phyloP scores from a whole-genome alignment of 2,888 invertebrate genomes.

The Malthinus seriepunctatus region DNA sequence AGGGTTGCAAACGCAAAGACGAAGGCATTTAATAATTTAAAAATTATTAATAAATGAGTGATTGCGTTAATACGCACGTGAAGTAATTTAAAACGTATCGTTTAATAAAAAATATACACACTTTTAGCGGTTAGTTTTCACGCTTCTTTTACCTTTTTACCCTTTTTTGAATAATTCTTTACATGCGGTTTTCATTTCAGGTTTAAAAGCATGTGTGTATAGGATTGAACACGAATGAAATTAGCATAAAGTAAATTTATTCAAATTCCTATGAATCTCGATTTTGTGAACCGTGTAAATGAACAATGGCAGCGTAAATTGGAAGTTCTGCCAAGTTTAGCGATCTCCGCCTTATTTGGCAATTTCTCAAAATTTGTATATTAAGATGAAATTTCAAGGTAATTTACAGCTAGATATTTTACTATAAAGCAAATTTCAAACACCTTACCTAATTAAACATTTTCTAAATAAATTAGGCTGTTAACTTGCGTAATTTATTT shows the following conservation, averaged over 20 bases:
- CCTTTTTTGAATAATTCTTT: conserved; percentile 22
- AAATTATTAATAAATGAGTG: background rate
- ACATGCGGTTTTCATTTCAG: conserved; percentile 19
- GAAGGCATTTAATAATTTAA: background rate
- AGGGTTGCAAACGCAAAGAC: background rate
- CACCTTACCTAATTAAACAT: no score
- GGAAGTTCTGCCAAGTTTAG: conserved; percentile 43
- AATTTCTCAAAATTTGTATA: conserved; percentile 23
- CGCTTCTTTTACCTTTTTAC: conserved; percentile 7
- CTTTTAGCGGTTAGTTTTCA: conserved; percentile 14
- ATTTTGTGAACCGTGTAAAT: conserved; percentile 40
- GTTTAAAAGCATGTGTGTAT: conserved; percentile 22
- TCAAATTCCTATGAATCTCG: conserved; percentile 44
- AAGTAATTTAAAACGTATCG: background rate
- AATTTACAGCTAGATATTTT: conserved; percentile 3
- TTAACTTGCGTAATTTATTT: no score
- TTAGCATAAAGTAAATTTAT: conserved; percentile 47
- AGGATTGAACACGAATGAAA: conserved; percentile 31
- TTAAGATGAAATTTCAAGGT: conserved; percentile 17
- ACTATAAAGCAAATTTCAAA: background rate
- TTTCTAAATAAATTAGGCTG: no score
- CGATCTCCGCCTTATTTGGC: conserved; percentile 33
- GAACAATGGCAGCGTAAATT: conserved; percentile 46
- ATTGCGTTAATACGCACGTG: background rate
- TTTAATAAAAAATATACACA: conserved; percentile 7